Base-by-base conservation (phyloP, 2,797 vertebrate genomes). In the Acrossocheilus wenchowensis region DNA sequence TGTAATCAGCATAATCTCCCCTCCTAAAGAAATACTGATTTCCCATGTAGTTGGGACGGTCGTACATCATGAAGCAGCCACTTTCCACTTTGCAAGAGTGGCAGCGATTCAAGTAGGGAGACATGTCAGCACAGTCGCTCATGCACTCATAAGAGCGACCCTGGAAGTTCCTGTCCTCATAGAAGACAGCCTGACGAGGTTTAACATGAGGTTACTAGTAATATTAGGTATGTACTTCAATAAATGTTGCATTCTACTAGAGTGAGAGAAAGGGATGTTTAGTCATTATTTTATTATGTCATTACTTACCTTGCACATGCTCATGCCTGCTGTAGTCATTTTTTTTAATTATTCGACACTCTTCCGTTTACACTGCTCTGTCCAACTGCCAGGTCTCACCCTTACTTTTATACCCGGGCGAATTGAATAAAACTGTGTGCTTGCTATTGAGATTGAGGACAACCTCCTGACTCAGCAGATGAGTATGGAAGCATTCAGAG, bases 101-200 rank as follows among this genome's bases (percentile, higher is more conserved):
- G 73, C 94, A 94, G 91, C 91, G 93, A 92, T 45, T 94, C 93
- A 95, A 84, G 91, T 92, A 94, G 92, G 94, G 91, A 81, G 93
- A 94, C 91, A 95, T 93, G 91, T 95, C 94, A 6, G 92, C 78
- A 86, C 93, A 94, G 92, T 95, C 94, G 23, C 92, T 92, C 90
- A 85, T 93, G 89, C 94, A 94, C 89, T 95, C 94, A 54, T 95
- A 95, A 86, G 81, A 88, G 68, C 94, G 95, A 5, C 95, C 94
- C 92, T 93, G 91, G 91, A 96, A 96, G 94, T 95, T 95, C 89
- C 92, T 94, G 0, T 95, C 95, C 92, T 95, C 94, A 57, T 94
- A 96, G 93, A 95, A 95, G 91, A 85, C 43, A 66, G 94, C 93
- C 94, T 96, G 84, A 23, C 17, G n/a, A 12, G 7, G 66, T 26